Conservation (phyloP, 2,113 vertebrate species). For the Pterophyllum scalare region DNA sequence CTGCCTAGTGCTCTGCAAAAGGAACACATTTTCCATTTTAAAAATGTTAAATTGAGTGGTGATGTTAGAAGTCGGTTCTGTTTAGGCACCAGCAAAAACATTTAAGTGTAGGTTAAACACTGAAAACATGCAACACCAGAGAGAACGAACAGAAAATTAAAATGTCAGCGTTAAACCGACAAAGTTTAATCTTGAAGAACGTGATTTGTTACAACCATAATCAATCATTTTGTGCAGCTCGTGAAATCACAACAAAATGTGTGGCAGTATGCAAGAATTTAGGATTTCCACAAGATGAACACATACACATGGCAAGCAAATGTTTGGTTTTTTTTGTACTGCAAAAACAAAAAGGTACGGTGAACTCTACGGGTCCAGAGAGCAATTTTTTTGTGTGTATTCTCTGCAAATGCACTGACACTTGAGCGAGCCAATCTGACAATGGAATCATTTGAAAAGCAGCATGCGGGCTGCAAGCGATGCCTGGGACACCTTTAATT, state of each 20-base stretch:
- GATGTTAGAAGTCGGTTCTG: neutral
- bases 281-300: neutral
- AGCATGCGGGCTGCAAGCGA: neutral
- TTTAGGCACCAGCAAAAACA: neutral
- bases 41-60: neutral
- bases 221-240: neutral
- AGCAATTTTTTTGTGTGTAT: neutral
- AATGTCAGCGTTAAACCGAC: neutral
- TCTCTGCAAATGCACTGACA: neutral
- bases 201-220: neutral
- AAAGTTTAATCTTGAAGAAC: neutral
- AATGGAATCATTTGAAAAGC: slow-evolving; percentile 15
- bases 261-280: neutral
- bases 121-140: neutral
- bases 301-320: too few relatives aligned
- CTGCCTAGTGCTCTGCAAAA: neutral
- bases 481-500: slow-evolving; percentile 27
- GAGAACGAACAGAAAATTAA: neutral
- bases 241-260: neutral
- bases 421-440: neutral
- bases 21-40: slow-evolving; percentile 4
- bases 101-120: neutral
- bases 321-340: too few relatives aligned
- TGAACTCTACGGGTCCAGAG: neutral
- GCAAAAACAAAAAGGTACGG: neutral